Base-by-base conservation (phyloP, 2,888 invertebrate species). In the Ecdyonurus torrentis region DNA sequence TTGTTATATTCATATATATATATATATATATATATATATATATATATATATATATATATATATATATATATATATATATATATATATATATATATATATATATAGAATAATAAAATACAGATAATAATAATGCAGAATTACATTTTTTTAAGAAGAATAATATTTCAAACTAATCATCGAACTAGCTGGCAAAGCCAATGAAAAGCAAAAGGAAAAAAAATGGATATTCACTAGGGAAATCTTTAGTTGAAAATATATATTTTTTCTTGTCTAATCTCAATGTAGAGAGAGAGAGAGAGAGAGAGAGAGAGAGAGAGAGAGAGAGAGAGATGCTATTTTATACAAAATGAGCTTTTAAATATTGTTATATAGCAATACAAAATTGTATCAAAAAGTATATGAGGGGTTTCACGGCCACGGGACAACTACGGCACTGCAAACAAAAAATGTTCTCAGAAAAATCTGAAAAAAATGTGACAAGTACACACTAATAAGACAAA, bases 291-390 rank as follows among this genome's bases (percentile, higher is more conserved):
- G 37, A 37, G 15, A 37, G 5, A 15, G 37, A 37, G 5, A 5
- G 37, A 10, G 7, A 37, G 15, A 15, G 15, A 37, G 37, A 37
- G 5, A 37, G 15, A 37, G 15, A 37, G 37, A 37, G 37, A 37
- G 37, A 37, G n/a, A n/a, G 37, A 37, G 15, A 37, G 7, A 10
- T 37, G 37, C 37, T 37, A 37, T 37, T 37, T 37, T 37, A 15
- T 55, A 55, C 22, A n/a, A 55, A 55, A 55, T 55, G 55, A 55
- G 55, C 55, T 55, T 55, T 55, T 55, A 55, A 55, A 55, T 55
- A 55, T 55, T 55, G 55, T 55, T 55, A 55, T n/a, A n/a, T 55
- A 20, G 55, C 55, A 15, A 37, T 37, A 37, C 37, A 37, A 15
- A n/a, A n/a, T n/a, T n/a, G n/a, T n/a, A n/a, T n/a, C n/a, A n/a